These are phyloP conservation scores for Chaunax sp. DNA, from an alignment of 2,797 vertebrate genomes.

Conservation along the genomic window DNA sequence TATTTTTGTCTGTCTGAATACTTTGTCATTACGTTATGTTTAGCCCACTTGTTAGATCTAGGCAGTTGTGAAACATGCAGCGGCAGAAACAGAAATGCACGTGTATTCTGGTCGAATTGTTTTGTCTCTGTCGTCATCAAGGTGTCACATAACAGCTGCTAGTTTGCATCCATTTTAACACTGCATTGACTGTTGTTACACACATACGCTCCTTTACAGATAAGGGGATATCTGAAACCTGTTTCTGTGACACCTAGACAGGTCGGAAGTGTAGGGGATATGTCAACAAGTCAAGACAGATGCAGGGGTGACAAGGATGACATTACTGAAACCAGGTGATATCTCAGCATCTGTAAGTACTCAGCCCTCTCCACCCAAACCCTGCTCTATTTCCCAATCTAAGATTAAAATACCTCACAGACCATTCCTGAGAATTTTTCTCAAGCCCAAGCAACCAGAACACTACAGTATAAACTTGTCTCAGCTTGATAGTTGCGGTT, in stretches of 20 bases:
- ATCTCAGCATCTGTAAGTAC: conserved; percentile 32
- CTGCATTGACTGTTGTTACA: conserved; percentile 13
- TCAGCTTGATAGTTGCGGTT: background rate
- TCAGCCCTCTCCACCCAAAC: background rate
- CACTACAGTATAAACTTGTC: conserved; percentile 5
- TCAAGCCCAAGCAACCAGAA: conserved; percentile 17
- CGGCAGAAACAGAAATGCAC: conserved; percentile 7
- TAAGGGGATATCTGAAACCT: conserved; percentile 9
- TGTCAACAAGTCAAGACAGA: background rate
- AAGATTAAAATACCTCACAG: conserved; percentile 47
- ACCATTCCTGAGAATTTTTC: background rate
- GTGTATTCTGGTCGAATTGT: conserved; percentile 23
- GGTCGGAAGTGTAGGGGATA: conserved; percentile 3
- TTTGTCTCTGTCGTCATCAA: conserved; percentile 2
- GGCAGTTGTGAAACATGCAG: conserved; percentile 17
- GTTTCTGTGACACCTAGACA: conserved; percentile 8
- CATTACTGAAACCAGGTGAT: conserved; percentile 14
- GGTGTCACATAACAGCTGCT: conserved; percentile 38
- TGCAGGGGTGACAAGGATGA: too few relatives aligned
- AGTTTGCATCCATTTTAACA: conserved; percentile 30
- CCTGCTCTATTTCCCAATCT: conserved; percentile 17
- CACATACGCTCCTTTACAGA: background rate
- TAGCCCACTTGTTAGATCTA: too few relatives aligned
- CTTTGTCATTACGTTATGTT: too few relatives aligned
- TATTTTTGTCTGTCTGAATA: too few relatives aligned